Evolutionary conservation across 2,888 invertebrate species (phyloP), one percentile per base, ranked within the genome.

Genomic region (Punctoribates punctum): DNA sequence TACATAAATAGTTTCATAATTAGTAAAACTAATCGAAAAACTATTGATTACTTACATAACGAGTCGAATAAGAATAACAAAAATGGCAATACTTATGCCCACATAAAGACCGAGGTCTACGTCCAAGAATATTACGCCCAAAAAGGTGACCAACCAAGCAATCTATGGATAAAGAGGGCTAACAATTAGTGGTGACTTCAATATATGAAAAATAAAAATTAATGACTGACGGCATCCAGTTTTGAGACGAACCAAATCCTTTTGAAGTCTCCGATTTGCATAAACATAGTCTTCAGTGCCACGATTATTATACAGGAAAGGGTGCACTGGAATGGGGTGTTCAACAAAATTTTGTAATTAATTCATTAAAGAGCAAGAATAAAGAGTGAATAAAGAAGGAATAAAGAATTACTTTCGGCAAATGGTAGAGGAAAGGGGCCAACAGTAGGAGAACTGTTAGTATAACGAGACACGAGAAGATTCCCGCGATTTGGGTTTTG

Each of bases 71-170:
- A 75, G 89, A 75, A 94, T 86, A 46, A 91, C 89, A 0, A 89
- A 84, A 2, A 94, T 83, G 25, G 92, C 91, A 20, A 91, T 85
- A 23, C 89, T 82, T 2, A 94, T 87, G 2, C 95, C 94, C 0
- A 90, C 88, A 0, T 88, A 86, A 5, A 96, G 85, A 0, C 96
- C 96, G 81, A 90, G 86, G 82, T 92, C 93, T 77, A 95, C 92
- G 83, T 93, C 91, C 74, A 93, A 83, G 27, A 93, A 81, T n/a
- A 91, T 85, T 0, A 93, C 93, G 0, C 89, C 86, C 4, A 89
- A 80, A 83, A 93, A 95, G 0, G 94, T 91, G 3, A 89, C 86
- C 1, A 92, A 82, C 94, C 94, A 96, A 15, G 93, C 89, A 0
- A 76, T 73, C 80, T 80, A 73, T 46, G 75, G 76, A n/a, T 27